Conservation (phyloP, 2,888 invertebrate species). For the Brenthis daphne region DNA sequence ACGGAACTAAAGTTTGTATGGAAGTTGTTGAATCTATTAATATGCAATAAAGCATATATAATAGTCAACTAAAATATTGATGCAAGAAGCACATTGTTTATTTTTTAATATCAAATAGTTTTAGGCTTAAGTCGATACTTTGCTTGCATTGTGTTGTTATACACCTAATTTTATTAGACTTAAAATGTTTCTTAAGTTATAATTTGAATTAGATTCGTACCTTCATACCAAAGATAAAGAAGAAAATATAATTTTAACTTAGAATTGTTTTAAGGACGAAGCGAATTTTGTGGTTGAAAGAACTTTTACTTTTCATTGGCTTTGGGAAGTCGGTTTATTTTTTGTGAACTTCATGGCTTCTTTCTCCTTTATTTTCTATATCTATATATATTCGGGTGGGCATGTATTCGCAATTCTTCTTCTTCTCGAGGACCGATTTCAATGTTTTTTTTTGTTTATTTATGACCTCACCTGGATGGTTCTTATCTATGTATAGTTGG, state of each 20-base stretch:
- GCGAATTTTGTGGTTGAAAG: conserved; percentile 33
- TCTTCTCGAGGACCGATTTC: too few species aligned
- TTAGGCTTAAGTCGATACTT: background rate
- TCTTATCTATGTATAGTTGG: too few species aligned
- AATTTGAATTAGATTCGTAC: conserved; percentile 9
- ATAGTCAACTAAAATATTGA: too few species aligned
- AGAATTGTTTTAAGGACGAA: conserved; percentile 34
- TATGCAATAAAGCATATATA: too few species aligned
- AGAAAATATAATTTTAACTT: conserved; percentile 25
- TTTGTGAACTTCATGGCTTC: conserved; percentile 49
- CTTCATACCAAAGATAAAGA: conserved; percentile 14
- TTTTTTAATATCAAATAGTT: background rate
- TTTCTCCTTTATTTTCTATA: conserved; percentile 11
- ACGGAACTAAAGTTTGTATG: too few species aligned
- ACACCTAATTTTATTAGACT: conserved; percentile 17
- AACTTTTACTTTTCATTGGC: conserved; percentile 29
- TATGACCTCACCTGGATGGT: too few species aligned
- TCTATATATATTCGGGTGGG: background rate
- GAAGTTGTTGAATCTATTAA: too few species aligned
- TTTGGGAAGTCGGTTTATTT: conserved; percentile 28
- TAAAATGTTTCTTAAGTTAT: conserved; percentile 15
- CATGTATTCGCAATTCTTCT: too few species aligned
- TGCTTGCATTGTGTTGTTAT: conserved; percentile 8
- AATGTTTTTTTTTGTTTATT: too few species aligned
- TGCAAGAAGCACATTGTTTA: too few species aligned